Evolutionary conservation across 92 coral and sea anemone genomes (phyloP).

Genomic region (Anthopleura xanthogrammica): DNA sequence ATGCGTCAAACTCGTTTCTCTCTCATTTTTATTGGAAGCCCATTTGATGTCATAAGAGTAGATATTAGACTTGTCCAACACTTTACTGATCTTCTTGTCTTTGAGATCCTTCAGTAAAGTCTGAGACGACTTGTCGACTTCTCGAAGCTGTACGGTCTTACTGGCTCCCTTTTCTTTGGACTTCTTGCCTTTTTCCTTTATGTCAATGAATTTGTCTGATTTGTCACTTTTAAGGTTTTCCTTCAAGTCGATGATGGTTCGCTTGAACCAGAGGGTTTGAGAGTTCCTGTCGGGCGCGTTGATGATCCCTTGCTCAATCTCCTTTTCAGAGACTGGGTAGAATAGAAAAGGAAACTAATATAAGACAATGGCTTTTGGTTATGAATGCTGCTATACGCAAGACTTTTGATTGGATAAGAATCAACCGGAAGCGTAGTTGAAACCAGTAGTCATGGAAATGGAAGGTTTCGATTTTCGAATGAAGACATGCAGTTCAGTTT

Average conservation of each 20-base stretch:
- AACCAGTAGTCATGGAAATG: no score
- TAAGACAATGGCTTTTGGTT: no score
- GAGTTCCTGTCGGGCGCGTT: slow-evolving; percentile 50
- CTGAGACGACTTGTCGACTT: slow-evolving; percentile 70
- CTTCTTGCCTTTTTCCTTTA: slow-evolving; percentile 58
- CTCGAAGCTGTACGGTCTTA: slow-evolving; percentile 25
- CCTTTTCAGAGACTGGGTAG: slow-evolving; percentile 57
- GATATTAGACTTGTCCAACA: slow-evolving; percentile 52
- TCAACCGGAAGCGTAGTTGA: not conserved
- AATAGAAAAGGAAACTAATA: not conserved
- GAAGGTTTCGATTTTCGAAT: not conserved
- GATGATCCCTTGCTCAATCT: slow-evolving; percentile 62
- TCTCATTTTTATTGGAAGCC: slow-evolving; percentile 51
- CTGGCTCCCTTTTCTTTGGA: slow-evolving; percentile 42
- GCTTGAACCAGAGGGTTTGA: slow-evolving; percentile 73
- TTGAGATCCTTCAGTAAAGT: slow-evolving; percentile 60
- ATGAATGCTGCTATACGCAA: not conserved
- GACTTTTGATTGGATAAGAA: not conserved
- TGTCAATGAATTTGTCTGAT: slow-evolving; percentile 71
- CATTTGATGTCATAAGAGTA: slow-evolving; percentile 67
- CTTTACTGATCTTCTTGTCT: slow-evolving; percentile 55
- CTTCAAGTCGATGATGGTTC: slow-evolving; percentile 60
- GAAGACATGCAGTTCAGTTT: not conserved
- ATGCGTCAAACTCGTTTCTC: slow-evolving; percentile 58
- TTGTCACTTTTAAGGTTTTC: slow-evolving; percentile 60